phyloP scores from a whole-genome alignment of 2,113 vertebrate genomes.

The Cynocephalus volans region DNA sequence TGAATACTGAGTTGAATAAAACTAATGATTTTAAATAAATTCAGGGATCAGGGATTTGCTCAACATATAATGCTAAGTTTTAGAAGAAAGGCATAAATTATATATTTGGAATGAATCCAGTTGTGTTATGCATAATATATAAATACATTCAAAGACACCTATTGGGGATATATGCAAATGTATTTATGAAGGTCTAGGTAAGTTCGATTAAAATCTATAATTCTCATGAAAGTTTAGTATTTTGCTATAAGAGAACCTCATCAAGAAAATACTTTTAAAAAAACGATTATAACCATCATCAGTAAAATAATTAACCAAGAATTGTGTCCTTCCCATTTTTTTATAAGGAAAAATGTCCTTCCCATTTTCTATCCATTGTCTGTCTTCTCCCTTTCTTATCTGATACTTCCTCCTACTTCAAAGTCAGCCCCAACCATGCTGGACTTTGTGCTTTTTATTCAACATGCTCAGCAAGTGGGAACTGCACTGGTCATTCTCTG shows the following conservation, averaged over 20 bases:
- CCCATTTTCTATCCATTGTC: not conserved
- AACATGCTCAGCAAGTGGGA: not conserved
- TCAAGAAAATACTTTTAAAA: not conserved
- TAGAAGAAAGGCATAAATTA: not conserved
- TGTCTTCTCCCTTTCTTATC: not conserved
- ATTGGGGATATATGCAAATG: not conserved
- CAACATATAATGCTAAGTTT: not conserved
- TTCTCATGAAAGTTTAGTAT: not conserved
- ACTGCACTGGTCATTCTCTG: not conserved
- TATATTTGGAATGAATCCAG: not conserved
- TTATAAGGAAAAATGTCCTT: not conserved
- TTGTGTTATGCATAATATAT: not conserved
- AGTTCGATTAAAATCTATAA: not conserved
- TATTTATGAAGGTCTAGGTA: not conserved
- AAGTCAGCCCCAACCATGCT: not conserved
- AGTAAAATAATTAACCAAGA: not conserved
- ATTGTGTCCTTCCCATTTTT: not conserved
- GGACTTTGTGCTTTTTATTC: not conserved
- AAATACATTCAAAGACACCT: not conserved
- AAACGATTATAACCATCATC: not conserved
- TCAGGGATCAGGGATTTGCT: not conserved
- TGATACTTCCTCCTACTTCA: not conserved
- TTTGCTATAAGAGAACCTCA: not conserved
- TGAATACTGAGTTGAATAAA: not conserved
- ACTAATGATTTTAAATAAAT: not conserved